Evolutionary conservation across 2,113 vertebrate species (phyloP).

Genomic region (Xyliphius kryptos): DNA sequence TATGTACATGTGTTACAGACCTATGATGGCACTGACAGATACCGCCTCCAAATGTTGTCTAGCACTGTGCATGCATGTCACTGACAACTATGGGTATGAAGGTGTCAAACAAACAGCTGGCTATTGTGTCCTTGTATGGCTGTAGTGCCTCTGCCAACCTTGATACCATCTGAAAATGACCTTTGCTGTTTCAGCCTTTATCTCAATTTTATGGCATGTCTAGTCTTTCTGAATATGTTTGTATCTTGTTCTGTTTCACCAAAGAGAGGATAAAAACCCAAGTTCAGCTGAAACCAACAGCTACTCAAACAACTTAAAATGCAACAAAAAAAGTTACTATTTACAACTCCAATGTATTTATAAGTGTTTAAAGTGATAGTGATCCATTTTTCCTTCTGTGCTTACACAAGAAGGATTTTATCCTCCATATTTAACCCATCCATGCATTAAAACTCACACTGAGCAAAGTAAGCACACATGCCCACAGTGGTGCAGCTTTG

Average conservation of each 20-base stretch:
- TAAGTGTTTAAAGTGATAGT: no score
- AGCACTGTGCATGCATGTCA: conserved; percentile 11
- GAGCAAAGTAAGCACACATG: no score
- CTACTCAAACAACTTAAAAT: no score
- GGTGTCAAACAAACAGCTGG: background rate
- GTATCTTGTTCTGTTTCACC: background rate
- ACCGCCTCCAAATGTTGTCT: conserved; percentile 19
- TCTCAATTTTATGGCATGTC: background rate
- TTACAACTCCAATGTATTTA: no score
- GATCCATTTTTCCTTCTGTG: no score
- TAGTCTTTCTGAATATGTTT: background rate
- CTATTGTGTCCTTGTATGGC: background rate
- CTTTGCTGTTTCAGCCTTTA: conserved; percentile 11
- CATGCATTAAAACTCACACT: no score
- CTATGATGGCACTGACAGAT: conserved; percentile 19
- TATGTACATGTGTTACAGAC: conserved; percentile 18
- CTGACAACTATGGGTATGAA: conserved; percentile 12
- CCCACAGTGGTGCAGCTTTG: no score
- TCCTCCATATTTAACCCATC: no score
- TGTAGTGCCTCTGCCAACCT: conserved; percentile 14
- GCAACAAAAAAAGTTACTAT: no score
- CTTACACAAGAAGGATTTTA: no score
- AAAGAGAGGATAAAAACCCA: background rate
- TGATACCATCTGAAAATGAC: conserved; percentile 26
- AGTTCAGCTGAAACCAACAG: no score